Evolutionary conservation across 2,113 vertebrate species (phyloP), one percentile per base, ranked within the genome.

Genomic region (Leucoraja erinaceus): DNA sequence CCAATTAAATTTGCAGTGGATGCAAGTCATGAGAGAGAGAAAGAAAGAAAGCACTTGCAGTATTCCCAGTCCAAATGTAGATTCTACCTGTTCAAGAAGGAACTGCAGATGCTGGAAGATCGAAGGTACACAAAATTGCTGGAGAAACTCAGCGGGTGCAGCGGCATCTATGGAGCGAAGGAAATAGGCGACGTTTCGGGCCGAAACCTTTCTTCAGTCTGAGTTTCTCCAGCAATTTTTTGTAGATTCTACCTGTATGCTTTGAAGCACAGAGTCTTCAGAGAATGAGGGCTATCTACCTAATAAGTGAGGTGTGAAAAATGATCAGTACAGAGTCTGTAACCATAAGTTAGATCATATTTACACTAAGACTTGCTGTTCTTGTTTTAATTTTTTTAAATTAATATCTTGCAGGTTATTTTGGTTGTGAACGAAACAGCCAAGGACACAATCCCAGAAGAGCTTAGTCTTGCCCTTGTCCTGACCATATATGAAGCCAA

Each of bases 401-500:
- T n/a, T 3, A 7, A 63, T 86, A 28, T 5, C 47, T 93, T 83
- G 66, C 86, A 97, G 97, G 97, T 97, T 56, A 95, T 97, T 47
- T 95, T 97, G 75, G 97, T 97, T 90, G 96, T 95, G 88, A 97
- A 96, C 95, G 96, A 97, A 94, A 95, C 93, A 68, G 96, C 96
- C 5, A 97, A 97, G 94, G 96, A 97, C 93, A 96, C 95, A 88
- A 96, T 97, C 94, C 97, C 97, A 0, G 96, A 97, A 94, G 97
- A 97, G 79, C 95, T 97, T 91, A 96, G 94, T 93, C 95, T 97
- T 93, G 97, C 96, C 0, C 96, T 97, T 93, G 97, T 97, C 38
- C 94, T 97, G 76, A 97, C 97, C 63, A 93, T 97, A 94, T 97
- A 97, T 94, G 97, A 97, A 95, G 96, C 97, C 59, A 97, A 97